Evolutionary conservation across 2,113 vertebrate species (phyloP).

Genomic region (Callocephalon fimbriatum): DNA sequence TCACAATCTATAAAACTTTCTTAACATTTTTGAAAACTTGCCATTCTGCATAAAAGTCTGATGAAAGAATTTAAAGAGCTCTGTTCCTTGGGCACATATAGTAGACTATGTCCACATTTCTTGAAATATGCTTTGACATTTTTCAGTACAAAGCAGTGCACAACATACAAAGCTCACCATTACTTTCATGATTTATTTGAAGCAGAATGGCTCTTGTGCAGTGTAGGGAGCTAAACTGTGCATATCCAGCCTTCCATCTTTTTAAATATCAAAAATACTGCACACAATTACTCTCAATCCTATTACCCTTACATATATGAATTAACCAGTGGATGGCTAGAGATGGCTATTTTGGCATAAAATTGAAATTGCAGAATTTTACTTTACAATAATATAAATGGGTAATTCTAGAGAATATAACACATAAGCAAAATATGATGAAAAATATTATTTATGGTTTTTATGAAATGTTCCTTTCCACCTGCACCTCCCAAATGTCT

Average conservation of each 20-base stretch:
- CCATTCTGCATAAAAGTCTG: not conserved
- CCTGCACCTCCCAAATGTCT: not conserved
- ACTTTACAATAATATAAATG: not conserved
- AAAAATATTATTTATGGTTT: constrained; percentile 2
- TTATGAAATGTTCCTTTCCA: not conserved
- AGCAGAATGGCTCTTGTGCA: not conserved
- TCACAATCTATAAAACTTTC: not conserved
- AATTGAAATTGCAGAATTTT: not conserved
- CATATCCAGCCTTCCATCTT: not conserved
- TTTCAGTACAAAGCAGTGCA: not conserved
- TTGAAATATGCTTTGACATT: not conserved
- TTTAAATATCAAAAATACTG: not conserved
- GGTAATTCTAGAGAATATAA: not conserved
- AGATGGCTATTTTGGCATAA: not conserved
- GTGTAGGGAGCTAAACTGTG: not conserved
- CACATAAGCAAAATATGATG: not conserved
- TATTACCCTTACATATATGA: not conserved
- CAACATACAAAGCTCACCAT: not conserved
- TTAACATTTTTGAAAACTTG: not conserved
- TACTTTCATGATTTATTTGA: not conserved
- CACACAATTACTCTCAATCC: not conserved
- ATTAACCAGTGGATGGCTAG: not conserved
- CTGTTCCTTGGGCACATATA: not conserved
- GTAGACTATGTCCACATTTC: not conserved
- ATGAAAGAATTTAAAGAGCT: not conserved